Base-by-base conservation (phyloP, 2,113 vertebrate species). In the Clupea harengus region DNA sequence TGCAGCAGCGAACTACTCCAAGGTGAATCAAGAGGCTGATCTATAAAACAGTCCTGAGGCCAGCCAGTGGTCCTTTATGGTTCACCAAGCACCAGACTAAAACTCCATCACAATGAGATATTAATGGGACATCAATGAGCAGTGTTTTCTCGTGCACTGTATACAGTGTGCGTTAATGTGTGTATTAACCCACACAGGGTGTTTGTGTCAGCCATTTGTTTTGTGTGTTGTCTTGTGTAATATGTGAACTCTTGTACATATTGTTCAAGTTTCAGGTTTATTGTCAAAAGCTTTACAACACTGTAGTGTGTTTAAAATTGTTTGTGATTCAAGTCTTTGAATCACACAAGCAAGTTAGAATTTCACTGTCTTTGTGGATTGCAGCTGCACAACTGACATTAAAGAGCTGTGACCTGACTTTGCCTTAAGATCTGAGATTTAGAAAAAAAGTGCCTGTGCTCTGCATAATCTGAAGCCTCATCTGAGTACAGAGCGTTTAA, bases 61-160 rank as follows among this genome's bases (percentile, higher is more conserved):
- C 13, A 32, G 25, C 28, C 11, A 5, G 13, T 75, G 28, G 67
- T 39, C 67, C 67, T 75, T 75, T 75, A 75, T 15, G 67, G 67
- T 75, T 39, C 67, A 75, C 67, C 67, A 15, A 32, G 28, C 67
- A 28, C 28, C 10, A 10, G 67, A 17, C 28, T 32, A 32, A 75
- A 3, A 39, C 67, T 75, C 67, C 67, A 75, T 75, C 67, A 75
- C 39, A 75, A 75, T 75, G 67, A 75, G 67, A 28, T 75, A 75
- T 32, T 75, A 75, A 75, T 75, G 67, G 13, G 15, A 75, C 39
- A 32, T 10, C 67, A 15, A 75, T 75, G 28, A 75, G 67, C 15
- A 75, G 39, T 75, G 67, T 32, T 75, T 75, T 32, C 32, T 13
- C 11, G 2, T 5, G 67, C 15, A 10, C 28, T 32, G 32, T 13